Conservation (phyloP, 2,113 vertebrate genomes). For the Struthio camelus region DNA sequence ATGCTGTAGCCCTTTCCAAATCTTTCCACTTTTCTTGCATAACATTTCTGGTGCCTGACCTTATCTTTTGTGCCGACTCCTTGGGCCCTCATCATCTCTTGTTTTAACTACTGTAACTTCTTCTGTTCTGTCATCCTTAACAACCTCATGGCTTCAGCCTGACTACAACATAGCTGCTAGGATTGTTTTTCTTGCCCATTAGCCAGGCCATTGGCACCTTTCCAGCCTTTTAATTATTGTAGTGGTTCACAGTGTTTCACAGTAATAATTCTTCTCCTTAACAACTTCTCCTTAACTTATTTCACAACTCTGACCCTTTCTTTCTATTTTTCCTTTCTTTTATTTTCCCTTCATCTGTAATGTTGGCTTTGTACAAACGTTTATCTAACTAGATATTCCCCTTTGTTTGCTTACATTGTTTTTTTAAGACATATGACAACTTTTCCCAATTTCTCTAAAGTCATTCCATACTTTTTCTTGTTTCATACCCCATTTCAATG, state of each 20-base stretch:
- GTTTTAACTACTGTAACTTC: neutral
- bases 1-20: neutral
- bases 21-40: neutral
- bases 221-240: neutral
- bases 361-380: neutral
- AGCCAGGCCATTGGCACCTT: neutral
- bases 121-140: neutral
- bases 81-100: neutral
- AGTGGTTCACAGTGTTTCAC: neutral
- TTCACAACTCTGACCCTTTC: neutral
- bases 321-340: neutral
- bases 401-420: neutral
- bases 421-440: neutral
- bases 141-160: neutral
- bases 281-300: neutral
- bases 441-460: neutral
- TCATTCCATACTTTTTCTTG: neutral
- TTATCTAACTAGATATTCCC: neutral
- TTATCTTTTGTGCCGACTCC: neutral
- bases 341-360: neutral
- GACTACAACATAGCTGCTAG: neutral
- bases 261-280: neutral
- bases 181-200: neutral
- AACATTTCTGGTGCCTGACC: neutral
- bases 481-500: neutral